These are phyloP conservation scores for Lottia gigantea DNA, from an alignment of 2,888 invertebrate species.

Conservation along the genomic window DNA sequence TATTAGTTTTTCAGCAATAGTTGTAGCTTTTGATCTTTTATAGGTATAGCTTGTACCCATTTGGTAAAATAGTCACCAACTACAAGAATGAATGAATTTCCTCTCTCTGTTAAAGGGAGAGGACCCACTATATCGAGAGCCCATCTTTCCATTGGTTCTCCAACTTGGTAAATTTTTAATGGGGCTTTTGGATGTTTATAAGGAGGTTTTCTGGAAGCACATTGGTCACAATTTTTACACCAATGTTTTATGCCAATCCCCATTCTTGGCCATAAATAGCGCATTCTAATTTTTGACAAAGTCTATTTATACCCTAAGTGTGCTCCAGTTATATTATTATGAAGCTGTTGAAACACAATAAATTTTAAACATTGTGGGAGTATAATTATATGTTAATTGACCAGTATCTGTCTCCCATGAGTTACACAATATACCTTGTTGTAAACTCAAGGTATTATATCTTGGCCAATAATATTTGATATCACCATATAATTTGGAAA, in stretches of 20 bases:
- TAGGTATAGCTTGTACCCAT: slow-evolving; percentile 6
- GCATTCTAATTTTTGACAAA: too few species aligned
- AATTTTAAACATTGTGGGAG: too few species aligned
- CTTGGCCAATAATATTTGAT: too few species aligned
- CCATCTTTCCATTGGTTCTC: slow-evolving; percentile 3
- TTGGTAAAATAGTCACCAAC: slow-evolving; percentile 10
- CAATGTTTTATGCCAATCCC: background rate
- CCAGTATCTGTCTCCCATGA: background rate
- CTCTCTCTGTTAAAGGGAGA: background rate
- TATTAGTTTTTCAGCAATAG: background rate
- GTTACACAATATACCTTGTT: background rate
- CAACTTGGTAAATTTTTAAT: background rate
- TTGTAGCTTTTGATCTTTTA: background rate
- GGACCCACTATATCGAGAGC: slow-evolving; percentile 13
- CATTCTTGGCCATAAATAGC: too few species aligned
- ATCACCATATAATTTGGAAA: too few species aligned
- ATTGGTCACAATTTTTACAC: background rate
- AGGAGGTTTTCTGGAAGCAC: background rate
- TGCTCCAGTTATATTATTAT: too few species aligned
- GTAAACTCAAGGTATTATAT: too few species aligned
- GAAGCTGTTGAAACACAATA: too few species aligned
- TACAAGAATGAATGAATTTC: background rate
- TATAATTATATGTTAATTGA: background rate
- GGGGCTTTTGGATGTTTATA: background rate
- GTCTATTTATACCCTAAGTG: too few species aligned